Base-by-base conservation (phyloP, 2,888 invertebrate genomes). In the Pinctada fucata region DNA sequence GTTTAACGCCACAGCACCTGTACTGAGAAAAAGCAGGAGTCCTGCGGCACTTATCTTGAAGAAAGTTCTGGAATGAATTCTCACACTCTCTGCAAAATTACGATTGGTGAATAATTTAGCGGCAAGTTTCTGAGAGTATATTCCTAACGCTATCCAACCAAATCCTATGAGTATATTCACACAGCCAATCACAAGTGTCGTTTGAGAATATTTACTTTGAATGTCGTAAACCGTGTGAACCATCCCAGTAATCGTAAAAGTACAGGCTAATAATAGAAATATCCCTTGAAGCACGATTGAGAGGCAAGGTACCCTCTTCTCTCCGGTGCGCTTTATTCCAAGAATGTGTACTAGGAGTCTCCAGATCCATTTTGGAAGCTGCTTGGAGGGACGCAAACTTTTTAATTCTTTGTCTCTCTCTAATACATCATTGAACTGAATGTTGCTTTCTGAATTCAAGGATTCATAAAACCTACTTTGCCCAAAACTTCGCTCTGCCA, bases 61-160 rank as follows among this genome's bases (percentile, higher is more conserved):
- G 72, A 93, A 88, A 3, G 93, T 93, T 78, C 92, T 90, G 6
- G 93, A 90, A 82, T 93, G 93, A 72, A 93, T 87, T 5, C 93
- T 85, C 0, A 93, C 89, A 82, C 91, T 92, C 76, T 90, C 90
- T 4, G 91, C 85, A 86, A 93, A 92, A 76, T 90, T 88, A 45
- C 87, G 88, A 82, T 91, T 91, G 47, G 86, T 87, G 83, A 93
- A 92, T 65, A 93, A 85, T 31, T 91, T 88, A n/a, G 88, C 90
- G 3, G 93, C 91, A 8, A 93, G 87, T 64, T 89, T 88, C 81
- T 93, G 91, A 5, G 93, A 91, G 81, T 93, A 93, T 48, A 93
- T 86, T 2, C 93, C 93, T 71, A 93, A 82, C 8, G 90, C 85
- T n/a, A 91, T 87, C 92, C 92, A 93, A 47, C 88, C 88, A 58